A percentile compares a stretch with the other conserved stretches of the same genome.
These are phyloP conservation scores for Pleuronectes platessa DNA, from an alignment of 2,113 vertebrate genomes.

Conservation along the genomic window DNA sequence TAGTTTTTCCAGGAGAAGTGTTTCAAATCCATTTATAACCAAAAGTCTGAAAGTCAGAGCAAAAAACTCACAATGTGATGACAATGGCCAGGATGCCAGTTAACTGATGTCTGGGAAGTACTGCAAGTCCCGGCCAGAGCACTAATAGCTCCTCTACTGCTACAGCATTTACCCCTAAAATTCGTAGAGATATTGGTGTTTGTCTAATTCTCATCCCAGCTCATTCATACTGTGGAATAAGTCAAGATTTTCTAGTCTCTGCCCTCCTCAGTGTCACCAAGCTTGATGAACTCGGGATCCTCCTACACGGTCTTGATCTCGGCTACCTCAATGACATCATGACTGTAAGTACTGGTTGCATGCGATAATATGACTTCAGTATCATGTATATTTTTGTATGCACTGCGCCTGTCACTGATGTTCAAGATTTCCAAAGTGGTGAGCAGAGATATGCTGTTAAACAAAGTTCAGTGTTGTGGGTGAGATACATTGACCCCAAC, in stretches of 20 bases:
- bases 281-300: slow-evolving; percentile 86
- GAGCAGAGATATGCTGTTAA: slow-evolving; percentile 12
- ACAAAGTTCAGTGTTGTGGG: slow-evolving; percentile 12
- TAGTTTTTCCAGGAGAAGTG: too few relatives aligned
- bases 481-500: slow-evolving; percentile 15
- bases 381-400: not conserved
- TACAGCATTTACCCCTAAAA: too few relatives aligned
- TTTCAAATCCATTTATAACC: too few relatives aligned
- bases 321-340: slow-evolving; percentile 83
- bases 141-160: too few relatives aligned
- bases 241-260: not conserved
- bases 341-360: slow-evolving; percentile 60
- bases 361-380: not conserved
- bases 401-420: not conserved
- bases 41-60: too few relatives aligned
- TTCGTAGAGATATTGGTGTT: too few relatives aligned
- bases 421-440: not conserved
- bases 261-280: slow-evolving; percentile 78
- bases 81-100: too few relatives aligned
- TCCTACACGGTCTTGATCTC: slow-evolving; percentile 91
- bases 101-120: too few relatives aligned
- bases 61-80: too few relatives aligned
- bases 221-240: not conserved
- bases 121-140: too few relatives aligned
- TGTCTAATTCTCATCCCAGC: not conserved